These are phyloP conservation scores for Carabus problematicus DNA, from an alignment of 2,888 invertebrate species.

Conservation along the genomic window DNA sequence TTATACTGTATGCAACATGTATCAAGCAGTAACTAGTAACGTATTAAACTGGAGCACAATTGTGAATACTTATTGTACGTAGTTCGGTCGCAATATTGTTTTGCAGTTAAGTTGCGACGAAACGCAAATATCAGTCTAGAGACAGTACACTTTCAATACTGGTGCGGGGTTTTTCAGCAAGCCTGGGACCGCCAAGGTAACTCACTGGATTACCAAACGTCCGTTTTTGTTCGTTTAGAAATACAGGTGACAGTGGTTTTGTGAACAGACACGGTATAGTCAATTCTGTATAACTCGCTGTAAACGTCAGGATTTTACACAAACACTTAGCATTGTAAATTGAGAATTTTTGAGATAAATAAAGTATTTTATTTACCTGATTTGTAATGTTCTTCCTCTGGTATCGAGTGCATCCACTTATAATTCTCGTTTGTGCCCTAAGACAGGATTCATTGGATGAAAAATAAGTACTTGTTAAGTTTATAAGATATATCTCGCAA, in stretches of 20 bases:
- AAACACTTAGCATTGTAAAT: slow-evolving; percentile 28
- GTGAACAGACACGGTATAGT: slow-evolving; percentile 47
- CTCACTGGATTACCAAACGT: slow-evolving; percentile 73
- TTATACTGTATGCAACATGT: too few species aligned
- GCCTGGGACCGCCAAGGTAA: slow-evolving; percentile 71
- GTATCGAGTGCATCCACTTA: slow-evolving; percentile 26
- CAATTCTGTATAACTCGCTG: slow-evolving; percentile 39
- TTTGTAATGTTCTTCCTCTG: slow-evolving; percentile 34
- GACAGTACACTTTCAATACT: slow-evolving; percentile 75
- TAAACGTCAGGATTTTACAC: slow-evolving; percentile 35
- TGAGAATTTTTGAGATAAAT: slow-evolving; percentile 32
- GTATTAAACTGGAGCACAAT: too few species aligned
- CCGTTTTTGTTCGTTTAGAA: slow-evolving; percentile 63
- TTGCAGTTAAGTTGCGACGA: too few species aligned
- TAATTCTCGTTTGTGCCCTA: slow-evolving; percentile 33
- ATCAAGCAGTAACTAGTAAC: too few species aligned
- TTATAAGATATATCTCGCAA: not conserved
- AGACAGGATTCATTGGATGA: slow-evolving; percentile 11
- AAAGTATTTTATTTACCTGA: slow-evolving; percentile 43
- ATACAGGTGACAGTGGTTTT: slow-evolving; percentile 59
- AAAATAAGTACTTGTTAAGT: not conserved
- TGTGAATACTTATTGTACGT: too few species aligned
- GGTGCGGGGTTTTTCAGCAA: slow-evolving; percentile 62
- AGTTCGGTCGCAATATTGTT: too few species aligned
- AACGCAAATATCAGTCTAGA: slow-evolving; percentile 64